A percentile compares a stretch with the other conserved stretches of the same genome.
Conservation (phyloP, 2,113 vertebrate species). For the Donacobius atricapilla region DNA sequence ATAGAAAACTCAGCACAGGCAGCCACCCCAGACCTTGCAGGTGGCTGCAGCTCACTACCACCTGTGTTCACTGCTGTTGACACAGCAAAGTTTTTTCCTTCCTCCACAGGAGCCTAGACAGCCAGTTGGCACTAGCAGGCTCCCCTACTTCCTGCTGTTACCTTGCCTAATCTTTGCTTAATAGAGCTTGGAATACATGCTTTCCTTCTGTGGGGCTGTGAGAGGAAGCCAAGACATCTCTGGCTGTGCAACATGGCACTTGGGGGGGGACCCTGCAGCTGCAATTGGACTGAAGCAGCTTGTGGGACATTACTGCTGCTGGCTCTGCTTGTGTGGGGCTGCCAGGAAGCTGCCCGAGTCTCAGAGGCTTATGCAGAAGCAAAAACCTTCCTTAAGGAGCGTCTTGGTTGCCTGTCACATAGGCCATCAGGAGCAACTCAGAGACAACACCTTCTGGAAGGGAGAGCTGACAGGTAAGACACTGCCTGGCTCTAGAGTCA, state of each 20-base stretch:
- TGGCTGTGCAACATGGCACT: rapidly evolving
- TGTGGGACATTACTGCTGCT: not conserved
- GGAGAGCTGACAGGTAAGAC: not conserved
- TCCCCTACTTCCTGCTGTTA: rapidly evolving
- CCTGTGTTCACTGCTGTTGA: not conserved
- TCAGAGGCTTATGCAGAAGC: not conserved
- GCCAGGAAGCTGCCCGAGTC: not conserved
- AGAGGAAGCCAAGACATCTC: not conserved
- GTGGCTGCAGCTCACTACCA: not conserved
- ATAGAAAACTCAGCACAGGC: not conserved
- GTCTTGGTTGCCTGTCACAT: not conserved
- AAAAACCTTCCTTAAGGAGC: not conserved
- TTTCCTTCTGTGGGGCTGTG: not conserved
- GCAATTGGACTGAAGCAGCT: not conserved
- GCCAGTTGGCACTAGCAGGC: not conserved
- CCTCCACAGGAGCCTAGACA: not conserved
- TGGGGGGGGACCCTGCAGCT: not conserved
- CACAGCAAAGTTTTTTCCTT: not conserved
- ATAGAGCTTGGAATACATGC: not conserved
- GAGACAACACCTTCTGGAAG: not conserved
- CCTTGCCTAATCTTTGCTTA: not conserved
- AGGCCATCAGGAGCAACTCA: not conserved
- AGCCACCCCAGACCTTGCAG: not conserved
- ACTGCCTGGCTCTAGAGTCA: not conserved
- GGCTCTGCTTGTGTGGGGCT: not conserved